A percentile compares a stretch with the other conserved stretches of the same genome.
phyloP scores from a whole-genome alignment of 2,888 invertebrate genomes.

The Drosophila meridiana region DNA sequence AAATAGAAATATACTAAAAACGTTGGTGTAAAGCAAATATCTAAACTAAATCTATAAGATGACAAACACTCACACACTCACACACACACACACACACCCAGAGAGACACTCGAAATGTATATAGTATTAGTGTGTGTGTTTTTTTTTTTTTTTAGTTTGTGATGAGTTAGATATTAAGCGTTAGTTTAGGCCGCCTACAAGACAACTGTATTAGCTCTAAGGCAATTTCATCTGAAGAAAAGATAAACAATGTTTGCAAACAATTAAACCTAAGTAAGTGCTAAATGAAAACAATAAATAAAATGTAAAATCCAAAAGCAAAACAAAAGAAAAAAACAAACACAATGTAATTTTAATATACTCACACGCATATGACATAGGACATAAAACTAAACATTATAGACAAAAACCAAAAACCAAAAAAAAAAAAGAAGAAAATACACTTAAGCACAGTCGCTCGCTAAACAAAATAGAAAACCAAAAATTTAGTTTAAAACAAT shows the following conservation, averaged over 20 bases:
- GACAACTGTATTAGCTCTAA: slow-evolving; percentile 36
- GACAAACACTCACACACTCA: slow-evolving; percentile 15
- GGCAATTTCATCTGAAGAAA: slow-evolving; percentile 1
- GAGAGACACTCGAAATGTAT: slow-evolving; percentile 14
- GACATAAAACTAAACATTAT: slow-evolving; percentile 3
- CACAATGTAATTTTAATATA: slow-evolving; percentile 48
- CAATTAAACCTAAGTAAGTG: slow-evolving; percentile 41
- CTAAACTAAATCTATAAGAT: slow-evolving; percentile 62
- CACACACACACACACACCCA: slow-evolving; percentile 24
- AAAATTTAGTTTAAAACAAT: background rate
- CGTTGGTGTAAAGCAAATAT: slow-evolving; percentile 69
- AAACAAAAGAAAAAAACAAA: background rate
- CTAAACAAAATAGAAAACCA: background rate
- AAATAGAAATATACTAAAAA: slow-evolving; percentile 17
- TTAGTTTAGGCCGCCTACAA: slow-evolving; percentile 30
- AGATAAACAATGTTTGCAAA: slow-evolving; percentile 5
- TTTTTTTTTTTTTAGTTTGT: slow-evolving; percentile 37
- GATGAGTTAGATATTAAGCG: slow-evolving; percentile 46
- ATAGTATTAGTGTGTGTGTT: slow-evolving; percentile 32
- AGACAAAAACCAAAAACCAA: background rate
- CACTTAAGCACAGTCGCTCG: slow-evolving; percentile 6
- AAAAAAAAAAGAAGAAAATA: background rate
- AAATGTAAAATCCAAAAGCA: slow-evolving; percentile 36
- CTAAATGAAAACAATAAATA: slow-evolving; percentile 58
- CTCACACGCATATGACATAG: slow-evolving; percentile 20